Conservation (phyloP, 2,888 invertebrate species). For the Anodontia alba region DNA sequence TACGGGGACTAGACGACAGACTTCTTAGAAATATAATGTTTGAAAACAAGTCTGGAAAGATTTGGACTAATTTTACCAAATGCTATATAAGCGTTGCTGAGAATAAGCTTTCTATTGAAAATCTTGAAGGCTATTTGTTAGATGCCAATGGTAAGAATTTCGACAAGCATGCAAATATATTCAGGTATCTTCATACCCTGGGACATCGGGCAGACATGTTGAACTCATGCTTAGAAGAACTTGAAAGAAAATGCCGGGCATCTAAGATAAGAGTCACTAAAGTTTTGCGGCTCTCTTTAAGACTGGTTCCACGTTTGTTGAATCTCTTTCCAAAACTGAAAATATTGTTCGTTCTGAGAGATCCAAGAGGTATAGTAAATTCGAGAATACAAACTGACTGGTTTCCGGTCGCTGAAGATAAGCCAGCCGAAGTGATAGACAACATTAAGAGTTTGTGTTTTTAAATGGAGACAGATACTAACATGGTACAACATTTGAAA, state of each 20-base stretch:
- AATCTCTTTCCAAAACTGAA: conserved; percentile 42
- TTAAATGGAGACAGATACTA: background rate
- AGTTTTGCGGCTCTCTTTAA: background rate
- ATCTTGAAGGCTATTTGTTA: background rate
- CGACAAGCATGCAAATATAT: background rate
- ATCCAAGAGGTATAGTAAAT: conserved; percentile 58
- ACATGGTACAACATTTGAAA: background rate
- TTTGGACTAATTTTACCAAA: background rate
- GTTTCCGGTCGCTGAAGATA: background rate
- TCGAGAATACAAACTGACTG: conserved; percentile 32
- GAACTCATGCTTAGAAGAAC: background rate
- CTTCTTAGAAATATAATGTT: conserved; percentile 2
- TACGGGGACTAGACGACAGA: conserved; percentile 1
- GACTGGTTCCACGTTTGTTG: conserved; percentile 28
- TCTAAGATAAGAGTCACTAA: background rate
- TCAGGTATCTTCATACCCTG: background rate
- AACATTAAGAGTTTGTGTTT: conserved; percentile 1
- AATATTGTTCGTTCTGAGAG: conserved; percentile 56
- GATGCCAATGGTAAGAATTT: background rate
- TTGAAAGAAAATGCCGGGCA: background rate
- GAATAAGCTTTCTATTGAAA: background rate
- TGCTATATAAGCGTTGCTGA: background rate
- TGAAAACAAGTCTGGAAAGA: background rate
- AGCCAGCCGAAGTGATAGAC: background rate
- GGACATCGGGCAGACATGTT: background rate